Evolutionary conservation across 2,888 invertebrate species (phyloP).

Genomic region (Tenthredo distinguenda): DNA sequence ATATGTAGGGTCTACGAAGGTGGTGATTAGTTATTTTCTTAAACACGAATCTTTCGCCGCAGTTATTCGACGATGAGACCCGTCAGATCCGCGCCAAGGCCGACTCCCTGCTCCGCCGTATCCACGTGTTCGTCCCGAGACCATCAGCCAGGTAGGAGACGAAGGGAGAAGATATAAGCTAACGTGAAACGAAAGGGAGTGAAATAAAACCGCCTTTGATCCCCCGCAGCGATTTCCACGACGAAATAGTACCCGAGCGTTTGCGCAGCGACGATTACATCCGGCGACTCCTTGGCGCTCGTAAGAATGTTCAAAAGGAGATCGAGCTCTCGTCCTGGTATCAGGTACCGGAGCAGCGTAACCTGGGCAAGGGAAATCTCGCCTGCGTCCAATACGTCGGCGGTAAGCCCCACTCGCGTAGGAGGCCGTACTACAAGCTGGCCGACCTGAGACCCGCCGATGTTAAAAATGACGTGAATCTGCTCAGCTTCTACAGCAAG

Average conservation of each 20-base stretch:
- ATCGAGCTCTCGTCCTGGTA: constrained; percentile 84
- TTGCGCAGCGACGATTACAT: constrained; percentile 86
- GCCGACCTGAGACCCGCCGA: constrained; percentile 83
- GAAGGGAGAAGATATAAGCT: neutral
- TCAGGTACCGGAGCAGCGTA: constrained; percentile 81
- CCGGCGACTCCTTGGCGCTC: constrained; percentile 84
- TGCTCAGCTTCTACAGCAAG: constrained; percentile 93
- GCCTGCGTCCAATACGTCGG: constrained; percentile 92
- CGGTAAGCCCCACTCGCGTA: constrained; percentile 88
- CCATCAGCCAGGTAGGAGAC: constrained; percentile 82
- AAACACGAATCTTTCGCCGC: constrained; percentile 67
- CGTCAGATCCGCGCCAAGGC: constrained; percentile 90
- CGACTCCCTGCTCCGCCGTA: constrained; percentile 86
- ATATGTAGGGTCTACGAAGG: too few relatives aligned
- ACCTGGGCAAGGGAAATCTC: constrained; percentile 87
- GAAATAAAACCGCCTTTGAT: constrained; percentile 43
- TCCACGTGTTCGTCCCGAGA: constrained; percentile 88
- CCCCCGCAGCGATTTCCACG: constrained; percentile 79
- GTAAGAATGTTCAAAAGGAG: constrained; percentile 82
- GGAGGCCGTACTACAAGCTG: constrained; percentile 85
- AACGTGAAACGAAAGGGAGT: too few relatives aligned
- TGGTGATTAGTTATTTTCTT: neutral
- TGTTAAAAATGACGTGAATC: constrained; percentile 91
- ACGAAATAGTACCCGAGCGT: constrained; percentile 81
- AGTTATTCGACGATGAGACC: constrained; percentile 92